phyloP scores from a whole-genome alignment of 2,113 vertebrate species.

The Carassius auratus region DNA sequence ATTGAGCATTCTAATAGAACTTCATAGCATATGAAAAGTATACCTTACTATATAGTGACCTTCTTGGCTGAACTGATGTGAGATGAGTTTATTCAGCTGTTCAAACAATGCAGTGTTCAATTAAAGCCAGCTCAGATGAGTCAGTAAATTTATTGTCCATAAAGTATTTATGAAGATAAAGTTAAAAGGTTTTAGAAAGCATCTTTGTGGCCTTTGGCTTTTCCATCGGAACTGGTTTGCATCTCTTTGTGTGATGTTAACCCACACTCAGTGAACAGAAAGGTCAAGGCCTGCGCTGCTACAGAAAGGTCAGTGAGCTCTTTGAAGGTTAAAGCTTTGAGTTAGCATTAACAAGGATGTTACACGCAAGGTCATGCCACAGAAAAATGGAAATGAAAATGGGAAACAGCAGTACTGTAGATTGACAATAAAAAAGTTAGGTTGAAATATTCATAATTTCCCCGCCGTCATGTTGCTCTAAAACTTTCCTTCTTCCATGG shows the following conservation, averaged over 20 bases:
- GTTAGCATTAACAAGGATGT: slow-evolving; percentile 31
- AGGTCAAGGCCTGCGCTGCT: slow-evolving; percentile 42
- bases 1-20: background rate
- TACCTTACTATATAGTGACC: background rate
- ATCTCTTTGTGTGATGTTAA: too few species aligned
- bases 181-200: slow-evolving; percentile 21
- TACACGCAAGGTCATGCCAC: background rate
- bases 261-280: slow-evolving; percentile 13
- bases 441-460: background rate
- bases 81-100: background rate
- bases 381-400: background rate
- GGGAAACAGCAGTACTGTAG: background rate
- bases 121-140: background rate
- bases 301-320: slow-evolving; percentile 48
- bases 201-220: slow-evolving; percentile 46
- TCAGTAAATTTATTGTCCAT: slow-evolving; percentile 1
- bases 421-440: background rate
- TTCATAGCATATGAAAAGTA: background rate
- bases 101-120: background rate
- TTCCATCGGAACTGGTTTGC: slow-evolving; percentile 14
- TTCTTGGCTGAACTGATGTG: background rate
- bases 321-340: slow-evolving; percentile 50
- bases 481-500: background rate
- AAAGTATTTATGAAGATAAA: slow-evolving; percentile 4
- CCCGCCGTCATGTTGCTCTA: background rate